A percentile compares a stretch with the other conserved stretches of the same genome.
Conservation (phyloP, 2,797 vertebrate species). For the Lagorchestes hirsutus region DNA sequence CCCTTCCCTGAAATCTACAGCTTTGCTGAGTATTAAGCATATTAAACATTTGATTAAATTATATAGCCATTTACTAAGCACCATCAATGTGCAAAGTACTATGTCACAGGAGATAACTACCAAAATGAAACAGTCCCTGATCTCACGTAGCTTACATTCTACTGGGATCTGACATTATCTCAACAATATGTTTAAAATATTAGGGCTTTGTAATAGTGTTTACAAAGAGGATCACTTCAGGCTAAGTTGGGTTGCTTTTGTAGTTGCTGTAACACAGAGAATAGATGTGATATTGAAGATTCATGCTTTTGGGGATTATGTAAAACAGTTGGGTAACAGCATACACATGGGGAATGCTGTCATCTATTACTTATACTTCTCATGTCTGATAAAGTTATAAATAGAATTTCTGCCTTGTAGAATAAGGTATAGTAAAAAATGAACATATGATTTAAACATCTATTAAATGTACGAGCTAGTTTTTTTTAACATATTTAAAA, state of each 20-base stretch:
- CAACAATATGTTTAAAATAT: background rate
- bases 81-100: background rate
- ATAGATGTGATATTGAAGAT: background rate
- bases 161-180: background rate
- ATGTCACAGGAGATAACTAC: background rate
- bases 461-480: background rate
- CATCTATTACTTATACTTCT: background rate
- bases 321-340: background rate
- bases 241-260: background rate
- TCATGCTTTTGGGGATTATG: background rate
- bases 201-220: background rate
- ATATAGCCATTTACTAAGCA: background rate
- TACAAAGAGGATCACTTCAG: background rate
- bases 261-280: background rate
- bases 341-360: background rate
- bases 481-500: background rate
- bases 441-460: background rate
- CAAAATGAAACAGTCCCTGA: background rate
- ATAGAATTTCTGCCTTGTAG: background rate
- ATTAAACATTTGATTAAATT: background rate
- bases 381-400: background rate
- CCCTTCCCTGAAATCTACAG: background rate
- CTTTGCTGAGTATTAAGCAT: background rate
- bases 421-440: background rate
- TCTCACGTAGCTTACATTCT: background rate